These are phyloP conservation scores for Apis florea DNA, from an alignment of 1,140 invertebrate genomes.

Conservation along the genomic window DNA sequence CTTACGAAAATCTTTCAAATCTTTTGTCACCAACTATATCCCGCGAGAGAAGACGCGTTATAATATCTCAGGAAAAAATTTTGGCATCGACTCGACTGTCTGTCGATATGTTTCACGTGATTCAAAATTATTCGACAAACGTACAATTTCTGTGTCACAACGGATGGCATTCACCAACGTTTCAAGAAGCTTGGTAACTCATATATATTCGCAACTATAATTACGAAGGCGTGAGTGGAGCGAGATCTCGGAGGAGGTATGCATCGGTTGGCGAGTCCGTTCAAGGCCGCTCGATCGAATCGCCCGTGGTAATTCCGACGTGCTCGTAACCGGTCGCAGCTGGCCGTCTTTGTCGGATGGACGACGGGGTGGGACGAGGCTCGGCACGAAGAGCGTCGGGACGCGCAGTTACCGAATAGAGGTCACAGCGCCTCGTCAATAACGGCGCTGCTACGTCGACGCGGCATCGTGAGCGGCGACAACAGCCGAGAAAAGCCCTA, in stretches of 20 bases:
- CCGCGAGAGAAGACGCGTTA: too few species aligned
- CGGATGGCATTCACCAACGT: too few species aligned
- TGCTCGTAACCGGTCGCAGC: neutral
- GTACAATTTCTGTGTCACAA: too few species aligned
- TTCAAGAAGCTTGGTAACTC: too few species aligned
- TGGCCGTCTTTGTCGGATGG: slow-evolving; percentile 12
- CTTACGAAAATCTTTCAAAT: too few species aligned
- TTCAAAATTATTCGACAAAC: too few species aligned
- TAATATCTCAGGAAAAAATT: too few species aligned
- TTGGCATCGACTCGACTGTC: too few species aligned
- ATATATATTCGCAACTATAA: too few species aligned
- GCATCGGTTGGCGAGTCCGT: slow-evolving; percentile 4
- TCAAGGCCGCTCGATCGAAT: slow-evolving; percentile 38
- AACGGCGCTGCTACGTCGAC: slow-evolving; percentile 58
- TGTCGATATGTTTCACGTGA: too few species aligned
- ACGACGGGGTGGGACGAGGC: neutral
- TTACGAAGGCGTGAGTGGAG: neutral
- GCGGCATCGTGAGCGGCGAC: slow-evolving; percentile 41
- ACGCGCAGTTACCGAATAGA: slow-evolving; percentile 64
- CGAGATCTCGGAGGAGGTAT: neutral
- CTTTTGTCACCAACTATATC: too few species aligned
- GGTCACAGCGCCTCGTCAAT: slow-evolving; percentile 67
- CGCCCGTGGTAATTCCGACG: slow-evolving; percentile 5
- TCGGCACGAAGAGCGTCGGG: slow-evolving; percentile 20
- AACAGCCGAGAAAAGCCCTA: slow-evolving; percentile 36